Base-by-base conservation (phyloP, 1,140 invertebrate genomes). In the Sycophaga agraensis region DNA sequence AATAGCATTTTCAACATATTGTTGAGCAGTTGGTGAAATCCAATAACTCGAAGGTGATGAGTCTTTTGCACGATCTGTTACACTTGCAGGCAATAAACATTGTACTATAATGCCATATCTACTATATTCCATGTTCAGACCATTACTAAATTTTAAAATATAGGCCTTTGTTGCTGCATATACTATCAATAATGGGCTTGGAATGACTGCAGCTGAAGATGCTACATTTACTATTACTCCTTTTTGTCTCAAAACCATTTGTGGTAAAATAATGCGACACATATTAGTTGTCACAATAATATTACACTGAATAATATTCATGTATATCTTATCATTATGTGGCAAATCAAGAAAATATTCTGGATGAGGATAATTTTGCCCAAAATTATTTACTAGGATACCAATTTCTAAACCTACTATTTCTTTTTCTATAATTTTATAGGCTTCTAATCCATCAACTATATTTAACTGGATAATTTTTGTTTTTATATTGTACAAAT, bases 391-490 rank as follows among this genome's bases (percentile, higher is more conserved):
- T 12, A 67, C 81, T 51, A 90, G 71, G 34, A 87, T 82, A n/a
- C 86, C 87, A 68, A 89, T 82, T 55, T 89, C 86, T 16, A 89
- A 66, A 3, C 73, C 82, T 26, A 67, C 63, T 14, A 89, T 69
- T 59, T 86, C 82, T 42, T 75, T 73, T 58, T 78, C 68, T 34
- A 88, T 84, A n/a, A 65, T 66, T 3, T 79, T 73, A 65, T 86
- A 88, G 8, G 76, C 77, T 34, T 78, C 66, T 34, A 69, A 16
- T 9, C 68, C 72, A 11, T 84, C 74, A 7, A 87, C 87, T 71
- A 96, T 93, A 77, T 97, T 91, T 17, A 89, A 88, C 69, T 88
- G 86, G 54, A 97, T 87, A 1, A 89, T 84, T 80, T 89, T 91
- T 0, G 90, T 92, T 68, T 90, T 80, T 1, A 96, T 89, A 66